Base-by-base conservation (phyloP, 2,113 vertebrate genomes). In the Pimephales promelas region DNA sequence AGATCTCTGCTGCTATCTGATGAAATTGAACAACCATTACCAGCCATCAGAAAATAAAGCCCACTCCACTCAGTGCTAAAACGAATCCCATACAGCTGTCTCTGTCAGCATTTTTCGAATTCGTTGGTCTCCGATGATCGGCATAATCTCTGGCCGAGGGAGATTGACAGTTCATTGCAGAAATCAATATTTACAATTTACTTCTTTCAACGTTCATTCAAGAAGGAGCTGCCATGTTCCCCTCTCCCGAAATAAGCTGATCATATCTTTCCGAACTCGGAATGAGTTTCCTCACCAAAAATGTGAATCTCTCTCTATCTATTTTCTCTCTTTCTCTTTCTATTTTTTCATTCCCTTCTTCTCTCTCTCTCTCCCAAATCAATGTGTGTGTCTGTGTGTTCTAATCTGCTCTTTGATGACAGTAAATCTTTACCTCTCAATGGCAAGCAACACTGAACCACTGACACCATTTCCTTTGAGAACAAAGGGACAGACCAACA, bases 171-270 rank as follows among this genome's bases (percentile, higher is more conserved):
- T 97, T 97, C 95, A 97, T 97, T 98, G 97, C 96, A 97, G 93
- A 97, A 97, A 97, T 98, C 97, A 97, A 98, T 98, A 98, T 98
- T 97, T 97, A 98, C 97, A 97, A 98, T 97, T 98, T 96, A 97
- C 96, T 97, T 96, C 97, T 97, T 97, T 97, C 96, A 97, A 95
- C 96, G 96, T 97, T 97, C 96, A 96, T 98, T 97, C 95, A 87
- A 92, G 94, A 95, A 97, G 94, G 96, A 94, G 94, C 95, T 95
- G 96, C 95, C 96, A 96, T 96, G 96, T 97, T 97, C 97, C 96
- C 96, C 96, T 93, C 95, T 89, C 95, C 95, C 94, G 95, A 98
- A 98, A 98, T 97, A 97, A 98, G 96, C 96, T 97, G 97, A 98
- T 98, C 97, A 97, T 98, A 98, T 99, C 97, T 97, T 93, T 93